Evolutionary conservation across 64 coral and sea anemone genomes (phyloP).

Genomic region (Montipora cactus): DNA sequence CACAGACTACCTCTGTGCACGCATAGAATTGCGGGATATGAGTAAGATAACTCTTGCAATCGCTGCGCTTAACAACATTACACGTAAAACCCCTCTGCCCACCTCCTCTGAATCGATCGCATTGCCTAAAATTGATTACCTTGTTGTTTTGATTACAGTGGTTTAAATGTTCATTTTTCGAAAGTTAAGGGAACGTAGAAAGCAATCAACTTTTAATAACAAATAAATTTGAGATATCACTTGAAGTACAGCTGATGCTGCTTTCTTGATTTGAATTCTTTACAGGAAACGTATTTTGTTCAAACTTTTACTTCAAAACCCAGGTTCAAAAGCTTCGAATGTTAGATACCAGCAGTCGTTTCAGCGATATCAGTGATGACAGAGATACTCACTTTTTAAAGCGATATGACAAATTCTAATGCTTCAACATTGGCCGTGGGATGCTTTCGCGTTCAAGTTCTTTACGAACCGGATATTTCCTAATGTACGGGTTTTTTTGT

Average conservation of each 20-base stretch:
- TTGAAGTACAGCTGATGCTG: not conserved
- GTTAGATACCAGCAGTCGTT: too few species aligned
- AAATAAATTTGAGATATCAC: too few species aligned
- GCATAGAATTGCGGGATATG: too few species aligned
- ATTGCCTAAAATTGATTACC: not conserved
- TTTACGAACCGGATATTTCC: not conserved
- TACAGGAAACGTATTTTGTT: too few species aligned
- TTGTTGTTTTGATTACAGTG: not conserved
- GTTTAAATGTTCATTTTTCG: not conserved
- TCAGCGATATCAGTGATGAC: too few species aligned
- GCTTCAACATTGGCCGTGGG: too few species aligned
- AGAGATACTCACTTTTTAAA: too few species aligned
- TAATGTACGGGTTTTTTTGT: not conserved
- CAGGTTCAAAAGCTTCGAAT: too few species aligned
- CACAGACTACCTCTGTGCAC: not conserved
- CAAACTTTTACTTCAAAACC: not conserved
- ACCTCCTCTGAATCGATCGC: not conserved
- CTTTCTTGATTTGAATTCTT: too few species aligned
- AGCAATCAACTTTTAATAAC: too few species aligned
- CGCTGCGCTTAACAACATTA: not conserved
- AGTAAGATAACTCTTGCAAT: not conserved
- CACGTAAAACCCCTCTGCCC: not conserved
- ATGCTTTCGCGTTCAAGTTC: not conserved
- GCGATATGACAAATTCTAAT: too few species aligned
- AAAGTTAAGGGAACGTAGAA: too few species aligned